Conservation (phyloP, 2,888 invertebrate species). For the Diadegma fenestrale region DNA sequence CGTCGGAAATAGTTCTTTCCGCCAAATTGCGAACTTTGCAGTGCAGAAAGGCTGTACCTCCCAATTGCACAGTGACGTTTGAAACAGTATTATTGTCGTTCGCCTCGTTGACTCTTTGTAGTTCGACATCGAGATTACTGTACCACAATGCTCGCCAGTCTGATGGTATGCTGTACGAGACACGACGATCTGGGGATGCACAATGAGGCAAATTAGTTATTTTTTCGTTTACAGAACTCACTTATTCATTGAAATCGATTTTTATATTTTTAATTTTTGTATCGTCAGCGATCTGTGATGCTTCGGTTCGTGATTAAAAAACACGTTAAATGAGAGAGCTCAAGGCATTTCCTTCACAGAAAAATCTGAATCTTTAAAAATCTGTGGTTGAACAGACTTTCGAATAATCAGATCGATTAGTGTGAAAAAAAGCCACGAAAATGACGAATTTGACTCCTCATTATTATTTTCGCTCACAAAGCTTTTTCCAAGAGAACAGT, state of each 20-base stretch:
- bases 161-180: slow-evolving; percentile 83
- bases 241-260: neutral
- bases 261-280: neutral
- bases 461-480: slow-evolving; percentile 11
- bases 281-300: no score
- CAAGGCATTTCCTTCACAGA: neutral
- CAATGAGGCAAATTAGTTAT: neutral
- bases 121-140: slow-evolving; percentile 82
- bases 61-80: slow-evolving; percentile 91
- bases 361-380: neutral
- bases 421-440: neutral
- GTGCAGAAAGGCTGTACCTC: slow-evolving; percentile 92
- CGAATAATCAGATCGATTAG: slow-evolving; percentile 13
- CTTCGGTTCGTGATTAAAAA: no score
- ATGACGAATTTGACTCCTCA: slow-evolving; percentile 22
- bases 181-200: slow-evolving; percentile 79
- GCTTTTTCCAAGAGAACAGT: neutral
- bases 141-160: slow-evolving; percentile 84
- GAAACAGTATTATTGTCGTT: slow-evolving; percentile 91
- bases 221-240: neutral
- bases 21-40: slow-evolving; percentile 92
- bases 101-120: slow-evolving; percentile 84
- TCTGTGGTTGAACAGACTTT: neutral
- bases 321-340: no score
- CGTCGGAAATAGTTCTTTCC: slow-evolving; percentile 88